Base-by-base conservation (phyloP, 2,888 invertebrate genomes). In the Ochlodes sylvanus region DNA sequence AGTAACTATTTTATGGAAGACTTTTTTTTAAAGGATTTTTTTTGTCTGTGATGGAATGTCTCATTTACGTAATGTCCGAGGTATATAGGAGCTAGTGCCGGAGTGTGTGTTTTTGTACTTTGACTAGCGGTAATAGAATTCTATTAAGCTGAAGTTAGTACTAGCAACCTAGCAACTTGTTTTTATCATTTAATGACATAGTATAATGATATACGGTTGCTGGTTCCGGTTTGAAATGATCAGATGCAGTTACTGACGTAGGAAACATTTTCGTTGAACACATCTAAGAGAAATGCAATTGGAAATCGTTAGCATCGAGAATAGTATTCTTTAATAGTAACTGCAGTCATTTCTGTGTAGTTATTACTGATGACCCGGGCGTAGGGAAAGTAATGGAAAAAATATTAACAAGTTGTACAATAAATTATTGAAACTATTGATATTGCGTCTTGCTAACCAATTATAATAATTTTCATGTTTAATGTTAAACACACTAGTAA, bases 201-300 rank as follows among this genome's bases (percentile, higher is more conserved):
- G 42, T 44, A 44, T 44, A 44, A 44, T 44, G 15, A 44, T n/a
- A n/a, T n/a, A n/a, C 3, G 7, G 9, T 9, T 15, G 42, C 15
- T 44, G n/a, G 42, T 44, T 44, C 42, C 42, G 42, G 42, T 44
- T 34, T 34, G 34, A 15, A 38, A 38, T 17, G 12, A 56, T 56
- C 38, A 38, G 38, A 27, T 21, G 34, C 38, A 56, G 38, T 56
- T 56, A 38, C 56, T 1, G 2, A 54, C 54, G 54, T 38, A 56
- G 38, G 34, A 44, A 44, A 15, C 12, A 44, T n/a, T n/a, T 60
- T 44, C 57, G 15, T 44, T 15, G 19, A 32, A 61, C 10, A 61
- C 47, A 61, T 61, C 44, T 47, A 17, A 62, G 61, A 50, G 61
- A 62, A 50, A 62, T 50, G 50, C 61, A 14, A 62, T 50, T 50